phyloP scores from a whole-genome alignment of 2,888 invertebrate species.

The Microctonus aethiopoides region DNA sequence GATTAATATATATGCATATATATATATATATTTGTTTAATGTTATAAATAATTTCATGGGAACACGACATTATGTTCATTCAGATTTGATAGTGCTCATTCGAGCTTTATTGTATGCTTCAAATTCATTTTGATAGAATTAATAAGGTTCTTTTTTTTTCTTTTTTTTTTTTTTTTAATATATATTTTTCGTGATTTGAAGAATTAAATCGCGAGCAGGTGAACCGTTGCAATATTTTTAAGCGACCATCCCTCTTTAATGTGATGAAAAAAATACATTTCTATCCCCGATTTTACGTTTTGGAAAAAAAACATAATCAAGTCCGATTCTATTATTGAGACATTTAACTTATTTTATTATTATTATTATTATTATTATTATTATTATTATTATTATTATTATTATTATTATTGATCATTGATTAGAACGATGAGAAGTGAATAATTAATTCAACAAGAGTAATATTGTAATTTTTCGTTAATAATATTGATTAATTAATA shows the following conservation, averaged over 20 bases:
- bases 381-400: background rate
- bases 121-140: slow-evolving; percentile 8
- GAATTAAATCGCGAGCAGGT: slow-evolving; percentile 47
- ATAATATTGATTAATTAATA: background rate
- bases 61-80: background rate
- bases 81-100: slow-evolving; percentile 1
- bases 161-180: slow-evolving; percentile 25
- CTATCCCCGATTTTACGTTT: background rate
- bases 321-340: slow-evolving; percentile 2
- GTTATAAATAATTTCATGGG: background rate
- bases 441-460: slow-evolving; percentile 26
- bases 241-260: slow-evolving; percentile 38
- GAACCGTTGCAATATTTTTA: slow-evolving; percentile 63
- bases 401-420: slow-evolving; percentile 3
- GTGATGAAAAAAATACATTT: background rate
- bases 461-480: background rate
- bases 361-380: slow-evolving; percentile 1
- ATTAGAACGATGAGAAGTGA: slow-evolving; percentile 1
- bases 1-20: background rate
- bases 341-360: slow-evolving; percentile 8
- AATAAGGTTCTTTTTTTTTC: slow-evolving; percentile 14
- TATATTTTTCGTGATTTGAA: slow-evolving; percentile 22
- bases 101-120: slow-evolving; percentile 35
- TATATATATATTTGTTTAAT: background rate
- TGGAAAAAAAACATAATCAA: background rate